Percentiles rank a stretch among this genome's conserved stretches.
Conservation (phyloP, 2,113 vertebrate genomes). For the Thunnus thynnus region DNA sequence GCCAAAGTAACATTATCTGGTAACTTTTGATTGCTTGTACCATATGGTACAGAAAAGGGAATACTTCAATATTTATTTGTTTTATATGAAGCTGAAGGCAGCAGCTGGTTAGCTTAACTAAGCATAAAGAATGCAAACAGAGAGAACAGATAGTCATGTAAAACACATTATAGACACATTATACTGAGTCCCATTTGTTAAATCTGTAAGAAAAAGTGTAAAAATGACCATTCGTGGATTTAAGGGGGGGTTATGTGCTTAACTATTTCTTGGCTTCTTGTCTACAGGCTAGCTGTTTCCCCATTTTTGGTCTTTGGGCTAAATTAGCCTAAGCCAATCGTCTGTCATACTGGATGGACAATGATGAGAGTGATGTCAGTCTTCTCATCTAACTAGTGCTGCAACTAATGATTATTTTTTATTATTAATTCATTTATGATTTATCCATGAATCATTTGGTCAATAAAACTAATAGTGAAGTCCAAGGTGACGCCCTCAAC, state of each 20-base stretch:
- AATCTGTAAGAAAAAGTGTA: background rate
- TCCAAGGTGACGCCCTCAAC: too few relatives aligned
- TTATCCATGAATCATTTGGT: too few relatives aligned
- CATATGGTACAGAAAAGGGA: background rate
- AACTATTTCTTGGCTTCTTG: constrained; percentile 9
- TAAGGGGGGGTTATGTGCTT: background rate
- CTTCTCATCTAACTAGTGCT: background rate
- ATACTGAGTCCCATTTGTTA: background rate
- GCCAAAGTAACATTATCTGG: constrained; percentile 24
- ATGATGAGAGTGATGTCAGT: background rate
- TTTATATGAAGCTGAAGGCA: background rate
- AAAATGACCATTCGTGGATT: background rate
- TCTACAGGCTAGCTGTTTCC: too few relatives aligned
- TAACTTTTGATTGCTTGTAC: constrained; percentile 18
- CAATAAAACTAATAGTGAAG: too few relatives aligned
- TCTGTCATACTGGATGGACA: background rate
- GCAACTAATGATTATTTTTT: too few relatives aligned
- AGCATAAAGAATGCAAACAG: background rate
- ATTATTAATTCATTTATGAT: too few relatives aligned
- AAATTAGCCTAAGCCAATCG: constrained; percentile 3
- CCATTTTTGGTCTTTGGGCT: background rate
- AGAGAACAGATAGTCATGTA: background rate
- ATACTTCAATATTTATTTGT: background rate
- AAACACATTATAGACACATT: background rate
- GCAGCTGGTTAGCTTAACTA: background rate